Evolutionary conservation across 2,888 invertebrate species (phyloP), one percentile per base, ranked within the genome.

Genomic region (Eutolmus rufibarbis): DNA sequence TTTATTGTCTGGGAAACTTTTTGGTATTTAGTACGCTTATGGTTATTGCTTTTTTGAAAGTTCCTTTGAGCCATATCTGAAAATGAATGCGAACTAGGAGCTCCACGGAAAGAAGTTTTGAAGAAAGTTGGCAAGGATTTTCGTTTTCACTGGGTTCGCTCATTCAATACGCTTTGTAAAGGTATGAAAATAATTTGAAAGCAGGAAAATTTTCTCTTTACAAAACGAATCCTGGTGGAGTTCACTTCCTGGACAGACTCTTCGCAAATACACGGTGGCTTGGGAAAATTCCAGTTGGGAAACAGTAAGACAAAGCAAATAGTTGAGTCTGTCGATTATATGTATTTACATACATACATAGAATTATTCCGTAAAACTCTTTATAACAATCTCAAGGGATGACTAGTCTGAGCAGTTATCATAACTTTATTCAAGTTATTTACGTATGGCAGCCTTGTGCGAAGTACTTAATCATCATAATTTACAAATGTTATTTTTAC

Each of bases 11-110:
- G 28, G 79, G 14, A 31, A 79, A 79, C 51, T 46, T 79, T 79
- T 51, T 79, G 79, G 79, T 79, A 79, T 79, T 79, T 79, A 79
- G 79, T 79, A 51, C 51, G 51, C 40, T 79, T 51, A 79, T 79
- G 79, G 43, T 78, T 78, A 78, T 78, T 78, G 78, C 78, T 14
- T 43, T 43, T 43, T 43, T 40, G 43, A 23, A 78, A 43, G 9
- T n/a, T 78, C 23, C 40, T 40, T 66, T 66, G 66, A 66, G 28
- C 66, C 66, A 28, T 12, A 66, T 23, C 66, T 23, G 12, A 14
- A 28, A 28, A 66, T 12, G 23, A 66, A 66, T 66, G 66, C 12
- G 66, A 66, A 28, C 66, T 23, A 23, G 23, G 28, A 66, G 66
- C 66, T 23, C 28, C 34, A 34, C 2, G 66, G 14, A 66, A 57